These are phyloP conservation scores for Meandrina meandrites DNA, from an alignment of 92 coral and sea anemone species.

Conservation along the genomic window DNA sequence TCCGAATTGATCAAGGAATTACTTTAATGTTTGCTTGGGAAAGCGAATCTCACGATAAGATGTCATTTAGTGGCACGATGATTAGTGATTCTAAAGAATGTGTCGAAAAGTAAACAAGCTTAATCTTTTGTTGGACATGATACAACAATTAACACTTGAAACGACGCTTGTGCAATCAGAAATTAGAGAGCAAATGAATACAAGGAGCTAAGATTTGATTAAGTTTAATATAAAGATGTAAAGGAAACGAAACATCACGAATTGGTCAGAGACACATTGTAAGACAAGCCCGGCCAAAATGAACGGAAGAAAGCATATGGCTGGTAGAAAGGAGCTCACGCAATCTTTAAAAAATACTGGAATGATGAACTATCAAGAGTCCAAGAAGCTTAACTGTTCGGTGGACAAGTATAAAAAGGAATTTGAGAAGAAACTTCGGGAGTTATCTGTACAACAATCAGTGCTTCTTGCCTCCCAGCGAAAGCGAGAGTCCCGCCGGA, in stretches of 20 bases:
- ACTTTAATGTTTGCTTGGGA: background rate
- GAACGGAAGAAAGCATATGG: conserved; percentile 13
- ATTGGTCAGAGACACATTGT: background rate
- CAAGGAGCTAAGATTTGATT: background rate
- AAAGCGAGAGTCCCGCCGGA: conserved; percentile 34
- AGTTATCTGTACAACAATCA: conserved; percentile 37
- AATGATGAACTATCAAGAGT: conserved; percentile 27
- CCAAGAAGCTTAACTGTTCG: conserved; percentile 35
- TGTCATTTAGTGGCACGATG: background rate
- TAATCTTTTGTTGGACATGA: conserved; percentile 26
- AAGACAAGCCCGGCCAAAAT: background rate
- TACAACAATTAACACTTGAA: background rate
- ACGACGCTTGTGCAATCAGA: conserved; percentile 5
- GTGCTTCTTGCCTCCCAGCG: conserved; percentile 27
- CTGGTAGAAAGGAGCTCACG: conserved; percentile 8
- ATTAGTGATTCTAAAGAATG: conserved; percentile 7
- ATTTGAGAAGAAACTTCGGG: conserved; percentile 27
- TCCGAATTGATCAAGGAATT: background rate
- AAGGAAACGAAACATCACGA: background rate
- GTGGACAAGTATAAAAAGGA: conserved; percentile 45
- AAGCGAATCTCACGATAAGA: conserved; percentile 7
- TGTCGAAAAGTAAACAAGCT: conserved; percentile 14
- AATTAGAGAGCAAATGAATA: background rate
- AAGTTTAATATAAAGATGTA: background rate
- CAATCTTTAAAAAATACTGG: conserved; percentile 27